Percentiles rank a stretch among this genome's conserved stretches.
phyloP scores from a whole-genome alignment of 2,888 invertebrate species.

The Sussaba pulchella region DNA sequence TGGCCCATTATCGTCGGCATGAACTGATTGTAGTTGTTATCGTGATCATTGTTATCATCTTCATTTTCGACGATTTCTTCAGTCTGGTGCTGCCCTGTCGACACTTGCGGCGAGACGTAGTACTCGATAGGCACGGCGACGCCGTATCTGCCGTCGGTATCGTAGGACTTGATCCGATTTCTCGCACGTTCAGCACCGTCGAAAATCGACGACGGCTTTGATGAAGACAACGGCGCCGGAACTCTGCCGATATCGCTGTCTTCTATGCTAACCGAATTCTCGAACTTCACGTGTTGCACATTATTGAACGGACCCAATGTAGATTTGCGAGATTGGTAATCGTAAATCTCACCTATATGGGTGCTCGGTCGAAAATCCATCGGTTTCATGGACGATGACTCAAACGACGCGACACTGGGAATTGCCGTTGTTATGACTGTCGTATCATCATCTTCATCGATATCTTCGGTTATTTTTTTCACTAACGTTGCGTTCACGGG shows the following conservation, averaged over 20 bases:
- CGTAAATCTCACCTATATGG: slow-evolving; percentile 73
- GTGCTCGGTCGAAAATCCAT: slow-evolving; percentile 74
- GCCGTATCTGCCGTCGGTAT: slow-evolving; percentile 70
- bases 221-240: not conserved
- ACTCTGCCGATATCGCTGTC: slow-evolving; percentile 58
- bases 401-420: not conserved
- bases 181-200: slow-evolving; percentile 5
- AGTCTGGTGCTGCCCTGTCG: slow-evolving; percentile 18
- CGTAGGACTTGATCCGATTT: slow-evolving; percentile 69
- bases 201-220: slow-evolving; percentile 23
- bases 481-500: slow-evolving; percentile 21
- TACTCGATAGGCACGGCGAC: slow-evolving; percentile 41
- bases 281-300: slow-evolving; percentile 72
- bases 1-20: slow-evolving; percentile 10
- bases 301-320: slow-evolving; percentile 70
- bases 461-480: not conserved
- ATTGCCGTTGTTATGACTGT: slow-evolving; percentile 3
- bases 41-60: not conserved
- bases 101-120: slow-evolving; percentile 28
- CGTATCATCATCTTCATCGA: not conserved
- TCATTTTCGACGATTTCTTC: not conserved
- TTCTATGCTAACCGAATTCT: slow-evolving; percentile 63
- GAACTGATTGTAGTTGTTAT: not conserved
- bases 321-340: slow-evolving; percentile 54
- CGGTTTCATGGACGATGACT: slow-evolving; percentile 12